phyloP scores from a whole-genome alignment of 1,140 invertebrate genomes.

The Diploscapter pachys region DNA sequence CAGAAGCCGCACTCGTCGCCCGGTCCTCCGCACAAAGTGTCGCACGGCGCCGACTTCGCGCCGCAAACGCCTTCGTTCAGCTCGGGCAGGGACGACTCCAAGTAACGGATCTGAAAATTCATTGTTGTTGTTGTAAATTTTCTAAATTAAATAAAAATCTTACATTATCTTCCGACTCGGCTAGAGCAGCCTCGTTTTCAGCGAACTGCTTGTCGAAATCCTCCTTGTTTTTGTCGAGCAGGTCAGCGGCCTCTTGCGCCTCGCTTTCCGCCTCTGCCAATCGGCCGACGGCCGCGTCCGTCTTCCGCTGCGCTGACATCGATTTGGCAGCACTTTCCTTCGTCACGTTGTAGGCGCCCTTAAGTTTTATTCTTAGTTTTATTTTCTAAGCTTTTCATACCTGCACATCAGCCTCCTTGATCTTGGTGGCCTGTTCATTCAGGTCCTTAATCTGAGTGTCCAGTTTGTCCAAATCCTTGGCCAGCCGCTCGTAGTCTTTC shows the following conservation, averaged over 20 bases:
- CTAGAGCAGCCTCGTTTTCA: slow-evolving; percentile 49
- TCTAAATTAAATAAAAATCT: no score
- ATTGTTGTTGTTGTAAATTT: no score
- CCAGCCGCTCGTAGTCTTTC: slow-evolving; percentile 42
- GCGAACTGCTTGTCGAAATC: slow-evolving; percentile 55
- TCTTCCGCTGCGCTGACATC: slow-evolving; percentile 30
- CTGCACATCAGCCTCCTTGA: slow-evolving; percentile 53
- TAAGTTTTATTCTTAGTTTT: not conserved
- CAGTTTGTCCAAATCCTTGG: slow-evolving; percentile 32
- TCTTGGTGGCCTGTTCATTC: slow-evolving; percentile 43
- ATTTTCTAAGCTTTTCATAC: slow-evolving; percentile 7
- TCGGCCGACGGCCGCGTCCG: slow-evolving; percentile 34
- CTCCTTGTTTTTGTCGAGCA: slow-evolving; percentile 48
- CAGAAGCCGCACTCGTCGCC: slow-evolving; percentile 44
- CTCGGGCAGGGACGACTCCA: slow-evolving; percentile 43
- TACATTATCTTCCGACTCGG: slow-evolving; percentile 36
- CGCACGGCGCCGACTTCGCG: slow-evolving; percentile 48
- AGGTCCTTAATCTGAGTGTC: slow-evolving; percentile 45
- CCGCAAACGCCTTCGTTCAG: slow-evolving; percentile 56
- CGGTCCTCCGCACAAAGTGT: slow-evolving; percentile 52
- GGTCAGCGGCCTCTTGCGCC: slow-evolving; percentile 32
- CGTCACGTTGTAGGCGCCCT: slow-evolving; percentile 57
- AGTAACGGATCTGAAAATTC: not conserved
- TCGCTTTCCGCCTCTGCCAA: slow-evolving; percentile 36
- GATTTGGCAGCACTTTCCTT: slow-evolving; percentile 45